Base-by-base conservation (phyloP, 2,797 vertebrate genomes). In the Pogonophryne albipinna region DNA sequence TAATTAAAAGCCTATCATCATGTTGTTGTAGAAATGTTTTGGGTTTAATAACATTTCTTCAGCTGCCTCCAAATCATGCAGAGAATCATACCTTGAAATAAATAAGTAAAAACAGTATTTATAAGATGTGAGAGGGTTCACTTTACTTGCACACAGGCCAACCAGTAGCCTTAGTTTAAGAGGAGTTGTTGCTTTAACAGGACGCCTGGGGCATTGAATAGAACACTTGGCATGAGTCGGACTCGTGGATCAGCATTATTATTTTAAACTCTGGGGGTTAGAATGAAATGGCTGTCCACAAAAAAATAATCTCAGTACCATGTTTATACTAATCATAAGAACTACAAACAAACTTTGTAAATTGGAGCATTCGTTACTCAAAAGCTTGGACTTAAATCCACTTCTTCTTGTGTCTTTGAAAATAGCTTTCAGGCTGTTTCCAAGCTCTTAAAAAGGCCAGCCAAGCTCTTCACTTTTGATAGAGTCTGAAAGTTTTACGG, bases 401-500 rank as follows among this genome's bases (percentile, higher is more conserved):
- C 63, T 17, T 23, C 62, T 58, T 64, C 51, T 46, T n/a, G n/a
- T 77, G 55, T 77, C 52, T 76, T 58, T 74, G 63, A 66, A 38
- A 66, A 74, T 6, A 16, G 16, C 46, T 58, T 74, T 55, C 66
- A 62, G 62, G 56, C 62, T 27, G 13, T 47, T 76, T 74, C 74
- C 52, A 62, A 69, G 55, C 69, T 61, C 61, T 60, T 85, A 51
- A 84, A 85, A 70, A 60, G n/a, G 50, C 11, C 38, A 74, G 85
- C 86, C 84, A 87, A 74, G 42, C 59, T 31, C 79, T 84, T 83
- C 64, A 75, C 67, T 77, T 78, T 61, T 79, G 69, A 83, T 83
- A 66, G 83, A 81, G 50, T 63, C 63, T 80, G 62, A 78, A 75
- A 34, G 71, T 88, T 31, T 84, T 76, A 81, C 8, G 4, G 44